Evolutionary conservation across 2,888 invertebrate species (phyloP).

Genomic region (Carpatolechia fugitivella): DNA sequence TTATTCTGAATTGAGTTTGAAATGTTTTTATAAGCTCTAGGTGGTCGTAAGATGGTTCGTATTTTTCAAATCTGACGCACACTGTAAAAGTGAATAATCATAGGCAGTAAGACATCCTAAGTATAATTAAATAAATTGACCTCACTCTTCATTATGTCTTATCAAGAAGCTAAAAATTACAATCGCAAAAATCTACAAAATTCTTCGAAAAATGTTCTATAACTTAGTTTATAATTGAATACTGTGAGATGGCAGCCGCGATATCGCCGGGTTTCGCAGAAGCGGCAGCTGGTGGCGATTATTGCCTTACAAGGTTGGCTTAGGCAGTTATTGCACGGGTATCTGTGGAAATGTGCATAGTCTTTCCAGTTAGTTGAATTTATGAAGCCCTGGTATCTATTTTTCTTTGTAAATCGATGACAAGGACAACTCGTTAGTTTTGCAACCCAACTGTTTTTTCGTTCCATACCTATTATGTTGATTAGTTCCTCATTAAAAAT

Average conservation of each 20-base stretch:
- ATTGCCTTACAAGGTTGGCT: slow-evolving; percentile 35
- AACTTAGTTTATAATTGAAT: slow-evolving; percentile 6
- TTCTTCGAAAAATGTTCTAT: neutral
- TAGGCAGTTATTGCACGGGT: neutral
- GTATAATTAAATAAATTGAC: too few relatives aligned
- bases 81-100: too few relatives aligned
- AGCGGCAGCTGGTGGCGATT: slow-evolving; percentile 38
- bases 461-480: too few relatives aligned
- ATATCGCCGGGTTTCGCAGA: slow-evolving; percentile 30
- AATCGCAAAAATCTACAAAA: neutral
- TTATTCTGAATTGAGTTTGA: neutral
- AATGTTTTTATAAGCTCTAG: neutral
- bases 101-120: too few relatives aligned
- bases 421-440: too few relatives aligned
- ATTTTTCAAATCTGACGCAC: too few relatives aligned
- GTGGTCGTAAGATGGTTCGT: neutral
- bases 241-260: neutral
- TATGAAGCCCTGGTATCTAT: neutral
- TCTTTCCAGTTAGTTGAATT: neutral
- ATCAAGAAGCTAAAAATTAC: neutral
- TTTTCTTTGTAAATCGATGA: neutral
- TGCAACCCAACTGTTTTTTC: too few relatives aligned
- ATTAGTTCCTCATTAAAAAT: too few relatives aligned
- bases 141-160: too few relatives aligned
- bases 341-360: neutral